A percentile compares a stretch with the other conserved stretches of the same genome.
Evolutionary conservation across 2,113 vertebrate species (phyloP).

Genomic region (Sinocyclocheilus maitianheensis): DNA sequence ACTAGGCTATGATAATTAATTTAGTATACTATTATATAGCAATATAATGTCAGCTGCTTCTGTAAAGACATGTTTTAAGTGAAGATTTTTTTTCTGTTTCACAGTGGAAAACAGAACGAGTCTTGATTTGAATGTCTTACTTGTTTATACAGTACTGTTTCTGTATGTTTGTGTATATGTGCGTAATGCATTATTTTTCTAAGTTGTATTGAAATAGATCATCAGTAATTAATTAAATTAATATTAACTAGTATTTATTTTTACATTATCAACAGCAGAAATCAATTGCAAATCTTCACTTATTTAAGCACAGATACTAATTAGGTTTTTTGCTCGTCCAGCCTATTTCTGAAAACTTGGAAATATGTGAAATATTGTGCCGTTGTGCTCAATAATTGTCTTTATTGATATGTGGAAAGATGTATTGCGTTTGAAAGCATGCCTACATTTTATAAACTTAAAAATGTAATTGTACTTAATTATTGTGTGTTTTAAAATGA

Average conservation of each 20-base stretch:
- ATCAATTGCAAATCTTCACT: not conserved
- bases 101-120: not conserved
- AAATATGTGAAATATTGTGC: not conserved
- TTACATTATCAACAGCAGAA: not conserved
- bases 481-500: conserved; percentile 14
- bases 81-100: not conserved
- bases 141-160: not conserved
- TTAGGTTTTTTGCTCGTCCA: not conserved
- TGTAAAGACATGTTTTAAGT: not conserved
- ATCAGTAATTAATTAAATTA: not conserved
- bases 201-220: not conserved
- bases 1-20: not conserved
- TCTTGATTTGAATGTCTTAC: not conserved
- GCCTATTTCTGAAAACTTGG: not conserved
- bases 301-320: not conserved
- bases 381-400: not conserved
- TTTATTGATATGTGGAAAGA: not conserved
- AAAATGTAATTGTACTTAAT: not conserved
- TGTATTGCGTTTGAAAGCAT: conserved; percentile 15
- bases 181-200: not conserved
- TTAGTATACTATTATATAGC: not conserved
- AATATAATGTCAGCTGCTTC: not conserved
- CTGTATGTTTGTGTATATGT: not conserved
- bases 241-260: not conserved
- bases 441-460: conserved; percentile 34